A percentile compares a stretch with the other conserved stretches of the same genome.
Evolutionary conservation across 1,140 invertebrate species (phyloP).

Genomic region (Lamellibrachia luymesi): DNA sequence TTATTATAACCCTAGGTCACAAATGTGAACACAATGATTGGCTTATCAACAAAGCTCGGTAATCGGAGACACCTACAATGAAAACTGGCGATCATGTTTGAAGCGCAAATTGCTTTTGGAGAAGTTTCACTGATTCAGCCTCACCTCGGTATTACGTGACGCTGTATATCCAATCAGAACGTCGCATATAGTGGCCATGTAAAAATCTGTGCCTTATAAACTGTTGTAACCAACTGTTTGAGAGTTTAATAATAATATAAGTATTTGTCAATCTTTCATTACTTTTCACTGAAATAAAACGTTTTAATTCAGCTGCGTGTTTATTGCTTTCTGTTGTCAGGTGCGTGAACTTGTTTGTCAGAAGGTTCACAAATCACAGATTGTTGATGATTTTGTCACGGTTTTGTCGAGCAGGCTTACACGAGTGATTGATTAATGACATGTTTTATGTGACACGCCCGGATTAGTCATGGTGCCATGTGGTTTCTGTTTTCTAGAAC

Average conservation of each 20-base stretch:
- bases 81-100: conserved; percentile 4
- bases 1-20: neutral
- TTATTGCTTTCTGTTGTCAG: neutral
- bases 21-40: conserved; percentile 1
- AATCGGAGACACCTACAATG: neutral
- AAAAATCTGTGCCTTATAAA: neutral
- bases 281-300: conserved; percentile 5
- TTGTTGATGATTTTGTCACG: neutral
- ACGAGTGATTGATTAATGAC: neutral
- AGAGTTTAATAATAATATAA: conserved; percentile 6
- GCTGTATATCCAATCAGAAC: neutral
- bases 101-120: neutral
- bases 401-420: neutral
- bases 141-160: neutral
- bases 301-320: neutral
- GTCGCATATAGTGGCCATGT: neutral
- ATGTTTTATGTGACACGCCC: neutral
- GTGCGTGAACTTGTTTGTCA: neutral
- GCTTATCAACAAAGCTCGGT: neutral
- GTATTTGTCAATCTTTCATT: conserved; percentile 5
- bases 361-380: neutral
- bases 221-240: neutral
- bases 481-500: neutral
- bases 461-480: neutral
- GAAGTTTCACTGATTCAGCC: neutral